Evolutionary conservation across 2,797 vertebrate species (phyloP).

Genomic region (Paguma larvata): DNA sequence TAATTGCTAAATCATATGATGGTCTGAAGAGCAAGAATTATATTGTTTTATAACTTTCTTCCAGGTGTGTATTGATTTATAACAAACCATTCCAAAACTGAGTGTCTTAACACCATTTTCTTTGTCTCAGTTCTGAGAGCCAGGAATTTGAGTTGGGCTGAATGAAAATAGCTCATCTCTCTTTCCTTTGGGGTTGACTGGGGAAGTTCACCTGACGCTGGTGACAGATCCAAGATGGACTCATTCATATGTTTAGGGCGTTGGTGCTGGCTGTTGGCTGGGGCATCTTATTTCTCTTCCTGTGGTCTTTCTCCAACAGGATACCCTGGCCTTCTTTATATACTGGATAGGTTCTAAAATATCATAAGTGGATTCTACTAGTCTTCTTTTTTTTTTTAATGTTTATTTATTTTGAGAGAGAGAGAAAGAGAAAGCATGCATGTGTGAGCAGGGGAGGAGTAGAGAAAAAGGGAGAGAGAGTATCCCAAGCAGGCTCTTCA

Average conservation of each 20-base stretch:
- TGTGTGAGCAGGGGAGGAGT: too few species aligned
- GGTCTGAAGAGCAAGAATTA: neutral
- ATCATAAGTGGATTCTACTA: neutral
- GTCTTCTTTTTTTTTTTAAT: neutral
- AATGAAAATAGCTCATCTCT: neutral
- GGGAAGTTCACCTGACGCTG: neutral
- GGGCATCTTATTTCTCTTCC: neutral
- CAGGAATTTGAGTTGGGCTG: neutral
- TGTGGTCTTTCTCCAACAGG: neutral
- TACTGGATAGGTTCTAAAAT: neutral
- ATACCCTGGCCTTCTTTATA: neutral
- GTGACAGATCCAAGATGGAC: neutral
- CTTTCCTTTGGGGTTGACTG: neutral
- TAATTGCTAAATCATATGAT: slow-evolving; percentile 30
- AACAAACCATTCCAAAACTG: neutral
- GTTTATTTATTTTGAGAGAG: too few species aligned
- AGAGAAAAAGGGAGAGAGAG: too few species aligned
- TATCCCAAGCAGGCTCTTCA: too few species aligned
- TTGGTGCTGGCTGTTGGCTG: neutral
- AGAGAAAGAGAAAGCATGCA: too few species aligned
- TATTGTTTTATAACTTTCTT: neutral
- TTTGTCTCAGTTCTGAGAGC: neutral
- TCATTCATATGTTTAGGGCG: neutral
- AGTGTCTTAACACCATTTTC: neutral
- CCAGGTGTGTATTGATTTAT: neutral